Percentiles rank a stretch among this genome's conserved stretches.
These are phyloP conservation scores for Enteromius trimaculatus DNA, from an alignment of 2,797 vertebrate genomes.

Conservation along the genomic window DNA sequence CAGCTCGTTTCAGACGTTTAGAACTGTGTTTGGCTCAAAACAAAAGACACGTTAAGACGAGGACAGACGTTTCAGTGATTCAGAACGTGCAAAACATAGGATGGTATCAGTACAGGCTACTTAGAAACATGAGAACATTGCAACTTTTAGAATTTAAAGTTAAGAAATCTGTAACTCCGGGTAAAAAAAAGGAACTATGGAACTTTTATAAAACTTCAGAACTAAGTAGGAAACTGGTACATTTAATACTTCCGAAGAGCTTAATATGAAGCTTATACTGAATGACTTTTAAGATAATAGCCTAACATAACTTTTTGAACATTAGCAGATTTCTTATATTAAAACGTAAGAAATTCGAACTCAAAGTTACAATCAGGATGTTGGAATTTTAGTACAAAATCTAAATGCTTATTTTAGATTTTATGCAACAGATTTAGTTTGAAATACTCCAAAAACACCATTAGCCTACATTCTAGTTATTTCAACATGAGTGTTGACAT, in stretches of 20 bases:
- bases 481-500: neutral
- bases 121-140: neutral
- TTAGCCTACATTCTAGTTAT: neutral
- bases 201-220: neutral
- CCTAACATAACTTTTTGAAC: neutral
- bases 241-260: neutral
- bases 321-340: no score
- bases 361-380: neutral
- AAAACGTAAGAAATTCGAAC: neutral
- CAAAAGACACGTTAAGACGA: neutral
- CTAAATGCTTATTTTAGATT: neutral
- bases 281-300: neutral
- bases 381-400: no score
- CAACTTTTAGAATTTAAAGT: neutral
- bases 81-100: rapidly evolving
- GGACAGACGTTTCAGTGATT: neutral
- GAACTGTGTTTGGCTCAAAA: neutral
- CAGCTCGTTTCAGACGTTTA: neutral
- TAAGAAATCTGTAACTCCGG: neutral
- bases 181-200: neutral
- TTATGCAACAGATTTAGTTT: neutral
- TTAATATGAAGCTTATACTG: neutral
- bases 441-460: neutral
- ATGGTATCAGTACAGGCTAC: neutral
- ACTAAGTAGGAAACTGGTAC: no score